Evolutionary conservation across 2,888 invertebrate species (phyloP).

Genomic region (Orthonevra nobilis): DNA sequence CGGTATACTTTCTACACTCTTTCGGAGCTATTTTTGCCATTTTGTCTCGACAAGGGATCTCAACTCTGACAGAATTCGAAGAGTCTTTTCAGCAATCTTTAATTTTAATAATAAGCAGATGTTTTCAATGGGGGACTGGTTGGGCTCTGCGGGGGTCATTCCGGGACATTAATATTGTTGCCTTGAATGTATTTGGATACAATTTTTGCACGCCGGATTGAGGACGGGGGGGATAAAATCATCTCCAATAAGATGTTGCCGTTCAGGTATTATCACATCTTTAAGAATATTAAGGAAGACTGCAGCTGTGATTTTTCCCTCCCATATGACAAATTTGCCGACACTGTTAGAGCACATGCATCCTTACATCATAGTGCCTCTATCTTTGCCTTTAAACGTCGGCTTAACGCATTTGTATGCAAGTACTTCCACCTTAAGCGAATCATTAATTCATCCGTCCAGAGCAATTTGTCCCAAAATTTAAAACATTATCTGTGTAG

Average conservation of each 20-base stretch:
- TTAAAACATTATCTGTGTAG: too few relatives aligned
- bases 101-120: not conserved
- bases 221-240: not conserved
- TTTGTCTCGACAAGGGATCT: not conserved
- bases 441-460: slow-evolving; percentile 36
- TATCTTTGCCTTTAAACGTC: not conserved
- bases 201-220: not conserved
- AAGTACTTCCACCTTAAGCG: slow-evolving; percentile 16
- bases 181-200: too few relatives aligned
- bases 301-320: not conserved
- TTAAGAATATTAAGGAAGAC: not conserved
- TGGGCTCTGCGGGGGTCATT: not conserved
- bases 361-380: not conserved
- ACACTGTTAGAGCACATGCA: not conserved
- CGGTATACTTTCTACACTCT: not conserved
- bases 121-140: not conserved
- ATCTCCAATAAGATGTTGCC: not conserved
- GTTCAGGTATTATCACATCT: not conserved
- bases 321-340: too few relatives aligned
- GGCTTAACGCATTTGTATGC: not conserved
- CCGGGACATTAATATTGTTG: too few relatives aligned
- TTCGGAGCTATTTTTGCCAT: too few relatives aligned
- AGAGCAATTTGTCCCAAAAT: too few relatives aligned
- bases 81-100: not conserved
- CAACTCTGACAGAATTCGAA: not conserved